Percentiles rank a stretch among this genome's conserved stretches.
Evolutionary conservation across 2,888 invertebrate genomes (phyloP).

Genomic region (Copidosoma aretas): DNA sequence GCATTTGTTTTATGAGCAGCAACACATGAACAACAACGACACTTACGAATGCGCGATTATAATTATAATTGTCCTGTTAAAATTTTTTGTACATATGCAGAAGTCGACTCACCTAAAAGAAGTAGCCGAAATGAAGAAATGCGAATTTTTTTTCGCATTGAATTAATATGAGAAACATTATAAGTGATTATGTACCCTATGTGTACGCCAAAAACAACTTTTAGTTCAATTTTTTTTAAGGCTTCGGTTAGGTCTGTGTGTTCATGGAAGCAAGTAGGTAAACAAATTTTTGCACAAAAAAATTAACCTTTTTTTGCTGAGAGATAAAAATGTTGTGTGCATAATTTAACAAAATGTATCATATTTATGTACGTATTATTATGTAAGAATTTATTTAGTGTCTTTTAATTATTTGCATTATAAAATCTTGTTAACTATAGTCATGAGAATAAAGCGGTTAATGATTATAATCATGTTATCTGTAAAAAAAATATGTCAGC

Average conservation of each 20-base stretch:
- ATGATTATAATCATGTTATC: constrained; percentile 41
- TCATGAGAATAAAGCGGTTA: constrained; percentile 30
- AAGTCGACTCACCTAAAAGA: constrained; percentile 40
- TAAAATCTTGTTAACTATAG: constrained; percentile 38
- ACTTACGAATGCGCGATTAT: constrained; percentile 28
- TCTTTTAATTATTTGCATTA: constrained; percentile 44
- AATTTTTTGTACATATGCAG: constrained; percentile 40
- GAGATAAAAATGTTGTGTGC: constrained; percentile 45
- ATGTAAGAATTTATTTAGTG: constrained; percentile 46
- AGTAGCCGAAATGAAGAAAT: constrained; percentile 32
- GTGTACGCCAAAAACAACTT: constrained; percentile 35
- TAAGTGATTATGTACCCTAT: constrained; percentile 38
- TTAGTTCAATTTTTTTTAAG: constrained; percentile 26
- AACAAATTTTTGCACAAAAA: constrained; percentile 40
- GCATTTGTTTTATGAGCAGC: constrained; percentile 43
- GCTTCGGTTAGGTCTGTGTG: constrained; percentile 33
- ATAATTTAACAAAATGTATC: constrained; percentile 50
- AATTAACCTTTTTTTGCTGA: constrained; percentile 29
- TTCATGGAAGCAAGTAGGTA: constrained; percentile 31
- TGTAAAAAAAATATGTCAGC: constrained; percentile 32
- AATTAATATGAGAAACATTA: constrained; percentile 21
- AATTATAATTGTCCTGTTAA: constrained; percentile 37
- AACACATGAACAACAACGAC: constrained; percentile 5
- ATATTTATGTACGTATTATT: constrained; percentile 55
- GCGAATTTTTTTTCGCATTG: constrained; percentile 40